Conservation (phyloP, 2,888 invertebrate species). For the Adelognathus sp. region DNA sequence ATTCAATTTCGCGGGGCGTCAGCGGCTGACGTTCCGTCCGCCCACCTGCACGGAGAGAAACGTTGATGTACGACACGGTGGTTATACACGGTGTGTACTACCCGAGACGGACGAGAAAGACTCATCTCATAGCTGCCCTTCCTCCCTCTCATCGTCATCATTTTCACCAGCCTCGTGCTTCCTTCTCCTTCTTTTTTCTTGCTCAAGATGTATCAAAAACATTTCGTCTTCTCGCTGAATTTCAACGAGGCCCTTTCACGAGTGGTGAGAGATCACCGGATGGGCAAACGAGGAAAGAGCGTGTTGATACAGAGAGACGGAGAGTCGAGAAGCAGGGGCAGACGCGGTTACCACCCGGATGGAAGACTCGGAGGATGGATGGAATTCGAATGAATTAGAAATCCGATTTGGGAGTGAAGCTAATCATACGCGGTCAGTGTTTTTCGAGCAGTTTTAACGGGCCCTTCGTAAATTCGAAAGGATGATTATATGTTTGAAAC, state of each 20-base stretch:
- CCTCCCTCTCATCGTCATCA: constrained; percentile 19
- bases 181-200: background rate
- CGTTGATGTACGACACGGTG: constrained; percentile 73
- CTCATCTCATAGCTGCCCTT: constrained; percentile 45
- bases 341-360: constrained; percentile 30
- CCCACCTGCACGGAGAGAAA: constrained; percentile 75
- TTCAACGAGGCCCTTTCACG: constrained; percentile 33
- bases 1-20: constrained; percentile 81
- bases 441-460: background rate
- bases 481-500: constrained; percentile 10
- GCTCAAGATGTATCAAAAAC: constrained; percentile 49
- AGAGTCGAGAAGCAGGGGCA: background rate
- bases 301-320: constrained; percentile 20
- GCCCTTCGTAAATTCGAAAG: constrained; percentile 2
- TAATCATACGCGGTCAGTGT: constrained; percentile 21
- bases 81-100: constrained; percentile 28
- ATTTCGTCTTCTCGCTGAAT: constrained; percentile 48
- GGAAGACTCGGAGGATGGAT: background rate
- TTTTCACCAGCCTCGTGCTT: constrained; percentile 4
- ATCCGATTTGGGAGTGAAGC: constrained; percentile 25
- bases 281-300: constrained; percentile 15
- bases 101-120: constrained; percentile 47
- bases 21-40: constrained; percentile 79
- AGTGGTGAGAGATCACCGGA: constrained; percentile 10
- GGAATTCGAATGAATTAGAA: constrained; percentile 49